Evolutionary conservation across 2,797 vertebrate genomes (phyloP), one percentile per base, ranked within the genome.

Genomic region (Rhinatrema bivittatum): DNA sequence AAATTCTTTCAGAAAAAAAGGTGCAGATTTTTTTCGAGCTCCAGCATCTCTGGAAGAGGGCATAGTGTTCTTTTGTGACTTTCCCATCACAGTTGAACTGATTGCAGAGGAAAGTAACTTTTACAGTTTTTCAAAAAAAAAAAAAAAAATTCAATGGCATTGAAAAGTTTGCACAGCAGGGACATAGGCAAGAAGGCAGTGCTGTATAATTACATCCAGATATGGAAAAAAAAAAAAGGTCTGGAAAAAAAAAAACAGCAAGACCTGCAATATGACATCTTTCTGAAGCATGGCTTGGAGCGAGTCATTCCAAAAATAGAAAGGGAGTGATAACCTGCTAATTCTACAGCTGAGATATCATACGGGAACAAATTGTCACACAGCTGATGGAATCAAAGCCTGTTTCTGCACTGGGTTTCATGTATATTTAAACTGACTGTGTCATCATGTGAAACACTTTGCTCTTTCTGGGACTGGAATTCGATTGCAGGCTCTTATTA

Each of bases 301-400:
- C 58, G 25, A 55, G 68, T 46, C 47, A 25, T 53, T 62, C 46
- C 34, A 55, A 73, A 69, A 72, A 46, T 63, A n/a, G n/a, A n/a
- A n/a, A n/a, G n/a, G n/a, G n/a, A n/a, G n/a, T n/a, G n/a, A n/a
- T n/a, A n/a, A n/a, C n/a, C n/a, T n/a, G n/a, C n/a, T n/a, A n/a
- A n/a, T n/a, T n/a, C n/a, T n/a, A n/a, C n/a, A n/a, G n/a, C n/a
- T n/a, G n/a, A n/a, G n/a, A n/a, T n/a, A n/a, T n/a, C n/a, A n/a
- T n/a, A n/a, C n/a, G n/a, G n/a, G n/a, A n/a, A n/a, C n/a, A n/a
- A n/a, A n/a, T n/a, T n/a, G n/a, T n/a, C n/a, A n/a, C n/a, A n/a
- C n/a, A n/a, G n/a, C n/a, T n/a, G n/a, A n/a, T n/a, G n/a, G n/a
- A n/a, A n/a, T n/a, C n/a, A n/a, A n/a, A n/a, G n/a, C n/a, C n/a